Conservation (phyloP, 92 coral and sea anemone species). For the Epizoanthus rinbou region DNA sequence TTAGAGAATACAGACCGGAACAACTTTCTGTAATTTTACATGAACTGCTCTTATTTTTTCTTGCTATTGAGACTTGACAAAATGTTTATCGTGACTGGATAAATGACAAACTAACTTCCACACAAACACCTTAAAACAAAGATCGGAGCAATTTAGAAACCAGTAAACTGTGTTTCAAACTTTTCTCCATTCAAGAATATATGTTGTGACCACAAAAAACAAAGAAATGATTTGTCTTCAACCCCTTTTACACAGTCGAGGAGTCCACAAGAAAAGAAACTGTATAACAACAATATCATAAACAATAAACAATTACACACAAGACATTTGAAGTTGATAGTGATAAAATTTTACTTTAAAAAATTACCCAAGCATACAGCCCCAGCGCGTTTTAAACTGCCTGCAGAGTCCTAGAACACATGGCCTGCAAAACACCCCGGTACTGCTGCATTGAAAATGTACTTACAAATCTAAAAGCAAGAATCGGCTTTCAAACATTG, state of each 20-base stretch:
- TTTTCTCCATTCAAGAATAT: too few species aligned
- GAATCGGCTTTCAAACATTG: neutral
- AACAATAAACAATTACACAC: too few species aligned
- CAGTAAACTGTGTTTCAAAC: neutral
- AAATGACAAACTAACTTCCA: conserved; percentile 9
- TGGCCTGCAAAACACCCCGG: neutral
- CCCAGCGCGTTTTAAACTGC: neutral
- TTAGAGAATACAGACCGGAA: conserved; percentile 6
- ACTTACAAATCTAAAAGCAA: neutral
- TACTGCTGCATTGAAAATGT: too few species aligned
- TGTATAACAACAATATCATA: too few species aligned
- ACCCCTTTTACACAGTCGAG: too few species aligned
- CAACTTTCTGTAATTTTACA: neutral
- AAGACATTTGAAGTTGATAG: neutral
- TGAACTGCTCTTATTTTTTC: neutral
- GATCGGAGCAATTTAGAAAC: conserved; percentile 42
- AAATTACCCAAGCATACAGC: conserved; percentile 2
- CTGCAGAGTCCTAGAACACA: neutral
- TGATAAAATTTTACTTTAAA: neutral
- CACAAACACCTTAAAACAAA: conserved; percentile 47
- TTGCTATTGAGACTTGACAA: neutral
- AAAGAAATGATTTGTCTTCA: too few species aligned
- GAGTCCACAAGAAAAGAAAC: too few species aligned
- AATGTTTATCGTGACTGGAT: conserved; percentile 47
- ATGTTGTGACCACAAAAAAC: too few species aligned